phyloP scores from a whole-genome alignment of 2,888 invertebrate species.

The Tigriopus californicus region DNA sequence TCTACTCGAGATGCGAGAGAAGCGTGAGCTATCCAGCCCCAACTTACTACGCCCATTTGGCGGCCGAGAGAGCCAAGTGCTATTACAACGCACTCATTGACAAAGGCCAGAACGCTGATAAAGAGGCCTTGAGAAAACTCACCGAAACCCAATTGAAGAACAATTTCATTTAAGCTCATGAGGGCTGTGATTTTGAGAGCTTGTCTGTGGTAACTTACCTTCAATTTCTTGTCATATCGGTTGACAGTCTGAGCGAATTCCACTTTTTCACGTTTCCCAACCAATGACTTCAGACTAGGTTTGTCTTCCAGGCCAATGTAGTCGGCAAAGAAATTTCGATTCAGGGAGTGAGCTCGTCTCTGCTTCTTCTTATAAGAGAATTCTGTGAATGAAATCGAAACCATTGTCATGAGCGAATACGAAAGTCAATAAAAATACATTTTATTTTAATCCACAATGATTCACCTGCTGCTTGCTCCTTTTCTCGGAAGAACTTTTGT shows the following conservation, averaged over 20 bases:
- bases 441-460: background rate
- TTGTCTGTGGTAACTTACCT: conserved; percentile 28
- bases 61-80: too few relatives aligned
- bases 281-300: conserved; percentile 36
- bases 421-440: background rate
- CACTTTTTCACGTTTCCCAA: conserved; percentile 43
- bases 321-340: conserved; percentile 46
- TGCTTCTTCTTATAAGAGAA: conserved; percentile 39
- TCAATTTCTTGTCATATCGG: conserved; percentile 45
- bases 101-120: too few relatives aligned
- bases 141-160: background rate
- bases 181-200: background rate
- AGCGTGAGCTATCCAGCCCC: conserved; percentile 64
- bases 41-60: conserved; percentile 56
- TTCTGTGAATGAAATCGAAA: conserved; percentile 22
- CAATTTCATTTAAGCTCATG: background rate
- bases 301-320: conserved; percentile 44
- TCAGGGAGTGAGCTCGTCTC: conserved; percentile 39
- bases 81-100: too few relatives aligned
- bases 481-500: conserved; percentile 37
- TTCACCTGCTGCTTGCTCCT: conserved; percentile 35
- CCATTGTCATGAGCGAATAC: conserved; percentile 9
- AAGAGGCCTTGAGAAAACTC: background rate
- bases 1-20: conserved; percentile 43
- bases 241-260: conserved; percentile 42